Evolutionary conservation across 2,113 vertebrate species (phyloP).

Genomic region (Pterocles orientalis): DNA sequence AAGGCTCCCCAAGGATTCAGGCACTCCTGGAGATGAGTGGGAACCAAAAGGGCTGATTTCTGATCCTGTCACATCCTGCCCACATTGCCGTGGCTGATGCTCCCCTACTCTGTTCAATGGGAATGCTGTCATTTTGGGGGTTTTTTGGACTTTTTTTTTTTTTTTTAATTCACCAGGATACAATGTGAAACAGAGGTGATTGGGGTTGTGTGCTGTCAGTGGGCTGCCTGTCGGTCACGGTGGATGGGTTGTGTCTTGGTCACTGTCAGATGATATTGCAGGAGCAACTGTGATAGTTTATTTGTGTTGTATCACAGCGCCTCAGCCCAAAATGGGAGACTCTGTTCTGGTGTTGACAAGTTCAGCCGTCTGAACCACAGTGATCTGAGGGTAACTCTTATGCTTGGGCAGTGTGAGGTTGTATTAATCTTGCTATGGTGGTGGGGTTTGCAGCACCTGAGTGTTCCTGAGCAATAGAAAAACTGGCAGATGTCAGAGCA

Average conservation of each 20-base stretch:
- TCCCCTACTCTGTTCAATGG: neutral
- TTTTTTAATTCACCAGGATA: neutral
- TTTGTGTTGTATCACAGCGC: neutral
- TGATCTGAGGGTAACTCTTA: neutral
- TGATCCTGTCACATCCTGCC: rapidly evolving
- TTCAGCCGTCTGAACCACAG: rapidly evolving
- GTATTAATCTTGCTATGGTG: neutral
- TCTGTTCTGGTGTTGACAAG: neutral
- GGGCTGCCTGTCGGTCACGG: neutral
- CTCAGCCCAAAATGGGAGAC: neutral
- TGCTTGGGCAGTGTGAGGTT: neutral
- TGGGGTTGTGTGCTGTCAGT: neutral
- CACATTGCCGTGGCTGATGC: neutral
- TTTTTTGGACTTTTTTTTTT: neutral
- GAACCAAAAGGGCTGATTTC: neutral
- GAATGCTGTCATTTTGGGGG: neutral
- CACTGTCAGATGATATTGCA: neutral
- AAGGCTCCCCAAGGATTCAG: neutral
- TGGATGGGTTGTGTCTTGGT: neutral
- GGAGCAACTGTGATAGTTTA: neutral
- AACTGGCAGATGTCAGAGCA: neutral
- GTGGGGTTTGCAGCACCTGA: rapidly evolving
- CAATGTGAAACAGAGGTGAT: neutral
- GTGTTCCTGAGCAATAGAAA: neutral
- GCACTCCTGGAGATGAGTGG: neutral